A percentile compares a stretch with the other conserved stretches of the same genome.
These are phyloP conservation scores for Ptychodera flava DNA, from an alignment of 35 echinoderm and acorn worm genomes.

Conservation along the genomic window DNA sequence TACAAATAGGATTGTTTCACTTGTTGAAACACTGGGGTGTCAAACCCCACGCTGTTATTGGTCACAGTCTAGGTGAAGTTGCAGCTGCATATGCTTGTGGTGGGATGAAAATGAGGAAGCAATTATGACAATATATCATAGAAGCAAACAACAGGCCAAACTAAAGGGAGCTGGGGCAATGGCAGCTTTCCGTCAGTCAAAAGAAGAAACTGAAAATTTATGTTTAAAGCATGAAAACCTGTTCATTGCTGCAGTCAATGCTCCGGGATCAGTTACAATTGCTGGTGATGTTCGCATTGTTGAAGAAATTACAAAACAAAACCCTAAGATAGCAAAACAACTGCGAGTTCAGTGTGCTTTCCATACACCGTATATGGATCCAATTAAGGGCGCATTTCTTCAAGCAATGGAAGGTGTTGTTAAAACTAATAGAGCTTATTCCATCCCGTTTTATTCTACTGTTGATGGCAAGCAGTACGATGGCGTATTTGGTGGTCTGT, in stretches of 20 bases:
- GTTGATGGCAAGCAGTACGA: constrained; percentile 57
- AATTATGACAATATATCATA: constrained; percentile 56
- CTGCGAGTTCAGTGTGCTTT: constrained; percentile 73
- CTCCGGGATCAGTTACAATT: no score
- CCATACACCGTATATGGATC: constrained; percentile 86
- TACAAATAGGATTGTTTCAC: constrained; percentile 43
- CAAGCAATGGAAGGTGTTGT: constrained; percentile 58
- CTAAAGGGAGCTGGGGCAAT: constrained; percentile 82
- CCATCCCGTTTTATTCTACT: constrained; percentile 67
- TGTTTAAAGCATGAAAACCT: constrained; percentile 60
- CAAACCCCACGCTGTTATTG: constrained; percentile 49
- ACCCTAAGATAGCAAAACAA: constrained; percentile 54
- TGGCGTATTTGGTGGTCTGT: constrained; percentile 63
- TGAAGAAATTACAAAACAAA: constrained; percentile 48
- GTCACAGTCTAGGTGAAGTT: no score
- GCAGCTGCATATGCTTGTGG: constrained; percentile 83
- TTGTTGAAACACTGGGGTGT: constrained; percentile 76
- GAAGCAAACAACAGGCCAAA: constrained; percentile 77
- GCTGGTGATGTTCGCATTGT: constrained; percentile 58
- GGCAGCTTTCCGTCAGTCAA: constrained; percentile 58
- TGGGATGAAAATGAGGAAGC: constrained; percentile 74
- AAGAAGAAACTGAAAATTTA: constrained; percentile 42
- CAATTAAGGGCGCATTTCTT: constrained; percentile 59
- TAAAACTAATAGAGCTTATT: constrained; percentile 26
- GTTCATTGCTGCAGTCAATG: constrained; percentile 80